phyloP scores from a whole-genome alignment of 1,140 invertebrate genomes.

The Procambarus virginalis region DNA sequence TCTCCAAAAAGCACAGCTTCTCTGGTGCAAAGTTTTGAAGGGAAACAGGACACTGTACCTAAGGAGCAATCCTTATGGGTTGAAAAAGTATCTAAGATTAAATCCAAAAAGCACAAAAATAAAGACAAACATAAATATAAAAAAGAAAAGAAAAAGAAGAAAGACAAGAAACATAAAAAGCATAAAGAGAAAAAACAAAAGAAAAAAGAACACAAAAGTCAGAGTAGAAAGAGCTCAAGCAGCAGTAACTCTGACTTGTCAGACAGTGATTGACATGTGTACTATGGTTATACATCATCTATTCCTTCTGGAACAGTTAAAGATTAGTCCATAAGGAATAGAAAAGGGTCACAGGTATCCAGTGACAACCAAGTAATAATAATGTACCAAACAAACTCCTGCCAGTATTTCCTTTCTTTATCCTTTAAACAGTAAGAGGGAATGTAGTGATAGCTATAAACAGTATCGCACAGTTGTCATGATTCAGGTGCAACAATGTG shows the following conservation, averaged over 20 bases:
- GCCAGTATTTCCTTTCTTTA: no score
- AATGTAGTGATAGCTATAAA: no score
- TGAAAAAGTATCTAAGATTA: conserved; percentile 20
- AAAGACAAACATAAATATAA: conserved; percentile 49
- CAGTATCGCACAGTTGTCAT: no score
- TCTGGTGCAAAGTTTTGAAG: background rate
- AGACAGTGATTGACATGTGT: background rate
- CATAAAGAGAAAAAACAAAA: conserved; percentile 29
- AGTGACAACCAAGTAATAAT: no score
- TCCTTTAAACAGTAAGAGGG: no score
- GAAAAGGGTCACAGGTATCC: no score
- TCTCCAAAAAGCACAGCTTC: background rate
- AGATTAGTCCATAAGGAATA: no score
- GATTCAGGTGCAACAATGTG: no score
- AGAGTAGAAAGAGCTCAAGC: background rate
- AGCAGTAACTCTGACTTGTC: conserved; percentile 7
- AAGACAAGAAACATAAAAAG: conserved; percentile 42
- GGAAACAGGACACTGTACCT: background rate
- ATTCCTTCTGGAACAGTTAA: no score
- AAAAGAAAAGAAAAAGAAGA: conserved; percentile 58
- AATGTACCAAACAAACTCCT: no score
- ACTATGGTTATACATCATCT: background rate
- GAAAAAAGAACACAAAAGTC: background rate
- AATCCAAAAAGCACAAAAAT: conserved; percentile 51
- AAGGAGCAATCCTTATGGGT: conserved; percentile 14